phyloP scores from a whole-genome alignment of 92 coral and sea anemone genomes.

The Plumapathes pennacea region DNA sequence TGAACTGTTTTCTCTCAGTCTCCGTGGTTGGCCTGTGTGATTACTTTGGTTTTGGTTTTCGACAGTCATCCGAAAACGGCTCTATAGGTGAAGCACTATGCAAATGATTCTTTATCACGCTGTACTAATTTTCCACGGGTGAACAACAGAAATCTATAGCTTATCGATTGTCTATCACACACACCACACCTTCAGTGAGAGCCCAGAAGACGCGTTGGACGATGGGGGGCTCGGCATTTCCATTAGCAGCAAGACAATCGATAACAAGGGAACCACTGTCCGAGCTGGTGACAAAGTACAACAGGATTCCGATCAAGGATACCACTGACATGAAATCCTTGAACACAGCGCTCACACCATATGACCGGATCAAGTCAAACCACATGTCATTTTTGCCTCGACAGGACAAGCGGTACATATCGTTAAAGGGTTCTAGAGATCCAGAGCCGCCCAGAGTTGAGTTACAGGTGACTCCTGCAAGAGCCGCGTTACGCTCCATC shows the following conservation, averaged over 20 bases:
- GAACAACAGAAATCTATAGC: no score
- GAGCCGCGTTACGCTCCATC: slow-evolving; percentile 82
- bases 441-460: slow-evolving; percentile 62
- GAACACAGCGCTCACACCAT: slow-evolving; percentile 65
- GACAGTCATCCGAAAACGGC: no score
- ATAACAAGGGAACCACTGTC: slow-evolving; percentile 94
- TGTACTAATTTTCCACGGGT: no score
- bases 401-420: slow-evolving; percentile 81
- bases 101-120: no score
- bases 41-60: no score
- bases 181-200: slow-evolving; percentile 69
- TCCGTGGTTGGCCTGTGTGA: no score
- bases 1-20: no score
- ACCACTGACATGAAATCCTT: slow-evolving; percentile 55
- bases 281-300: slow-evolving; percentile 89
- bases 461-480: slow-evolving; percentile 58
- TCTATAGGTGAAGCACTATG: no score
- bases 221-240: slow-evolving; percentile 90
- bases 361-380: slow-evolving; percentile 79
- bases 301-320: slow-evolving; percentile 70
- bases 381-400: slow-evolving; percentile 64
- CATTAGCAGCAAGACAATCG: slow-evolving; percentile 92
- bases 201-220: slow-evolving; percentile 93
- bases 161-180: no score
- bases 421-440: slow-evolving; percentile 30